Percentiles rank a stretch among this genome's conserved stretches.
Evolutionary conservation across 1,140 invertebrate species (phyloP).

Genomic region (Achroia grisella): DNA sequence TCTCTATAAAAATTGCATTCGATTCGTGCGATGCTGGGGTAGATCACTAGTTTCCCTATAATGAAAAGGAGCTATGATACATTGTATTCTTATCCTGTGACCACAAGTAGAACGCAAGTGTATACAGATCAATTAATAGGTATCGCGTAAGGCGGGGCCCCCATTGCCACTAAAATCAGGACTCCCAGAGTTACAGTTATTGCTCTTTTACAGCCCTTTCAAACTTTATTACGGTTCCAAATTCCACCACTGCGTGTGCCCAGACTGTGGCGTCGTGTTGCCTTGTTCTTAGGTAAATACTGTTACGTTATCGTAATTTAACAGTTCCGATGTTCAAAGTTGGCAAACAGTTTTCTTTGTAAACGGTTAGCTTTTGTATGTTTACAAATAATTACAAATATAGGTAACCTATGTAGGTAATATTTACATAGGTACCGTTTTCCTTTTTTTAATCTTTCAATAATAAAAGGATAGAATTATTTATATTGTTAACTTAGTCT

Average conservation of each 20-base stretch:
- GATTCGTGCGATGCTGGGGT: no score
- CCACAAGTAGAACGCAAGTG: neutral
- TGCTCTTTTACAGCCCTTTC: slow-evolving; percentile 70
- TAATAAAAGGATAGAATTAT: no score
- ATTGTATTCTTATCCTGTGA: no score
- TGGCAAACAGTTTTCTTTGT: no score
- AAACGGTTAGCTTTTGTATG: slow-evolving; percentile 17
- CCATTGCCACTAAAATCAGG: slow-evolving; percentile 60
- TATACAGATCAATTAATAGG: slow-evolving; percentile 62
- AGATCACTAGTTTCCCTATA: no score
- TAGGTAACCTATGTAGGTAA: no score
- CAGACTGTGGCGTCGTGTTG: slow-evolving; percentile 20
- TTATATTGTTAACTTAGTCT: no score
- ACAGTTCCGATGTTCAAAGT: no score
- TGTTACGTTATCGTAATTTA: neutral
- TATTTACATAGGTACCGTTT: no score
- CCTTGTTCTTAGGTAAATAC: slow-evolving; percentile 33
- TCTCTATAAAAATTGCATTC: no score
- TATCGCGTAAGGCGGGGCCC: slow-evolving; percentile 42
- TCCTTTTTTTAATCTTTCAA: no score
- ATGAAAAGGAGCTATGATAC: no score
- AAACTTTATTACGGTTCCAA: slow-evolving; percentile 68
- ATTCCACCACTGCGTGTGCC: slow-evolving; percentile 38
- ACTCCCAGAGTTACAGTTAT: slow-evolving; percentile 64
- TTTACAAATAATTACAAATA: slow-evolving; percentile 1